Evolutionary conservation across 2,113 vertebrate species (phyloP), one percentile per base, ranked within the genome.

Genomic region (Salvelinus fontinalis): DNA sequence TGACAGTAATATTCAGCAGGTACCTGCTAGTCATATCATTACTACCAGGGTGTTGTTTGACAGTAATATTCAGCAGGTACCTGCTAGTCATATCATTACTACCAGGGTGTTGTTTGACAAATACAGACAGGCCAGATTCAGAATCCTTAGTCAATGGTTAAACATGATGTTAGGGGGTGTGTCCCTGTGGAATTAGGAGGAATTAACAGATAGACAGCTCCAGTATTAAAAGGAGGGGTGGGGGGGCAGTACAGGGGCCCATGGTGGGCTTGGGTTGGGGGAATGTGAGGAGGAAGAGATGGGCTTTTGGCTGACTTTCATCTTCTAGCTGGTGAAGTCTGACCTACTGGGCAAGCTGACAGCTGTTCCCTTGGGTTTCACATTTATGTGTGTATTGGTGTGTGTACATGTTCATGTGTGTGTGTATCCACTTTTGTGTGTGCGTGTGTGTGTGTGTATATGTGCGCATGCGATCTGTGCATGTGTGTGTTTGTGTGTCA

Each of bases 311-410:
- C 66, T 44, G 67, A 68, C 31, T 14, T 68, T 44, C 29, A 44
- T 44, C 14, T 68, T 2, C 20, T 8, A n/a, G 59, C 72, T 39
- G 34, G 20, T 65, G 34, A 62, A 34, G 24, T 12, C 31, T 75
- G 71, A 76, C 73, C 76, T 73, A 73, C 24, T 26, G 34, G 70
- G n/a, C 51, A 27, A 51, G 62, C 4, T 57, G 79, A 75, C 67
- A 75, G 44, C 80, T 82, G 76, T 67, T 22, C 48, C 60, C 71
- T 48, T 77, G 24, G 22, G 22, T 67, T 26, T 26, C 11, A 26
- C 66, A 71, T 54, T 8, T 24, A n/a, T 74, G 73, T 44, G 13
- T 64, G 16, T 26, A 44, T 44, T 44, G 8, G 39, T 39, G 39
- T 67, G 20, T 71, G 70, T 73, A 14, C 39, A 64, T 69, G 77